Evolutionary conservation across 2,797 vertebrate genomes (phyloP), one percentile per base, ranked within the genome.

Genomic region (Sparus aurata): DNA sequence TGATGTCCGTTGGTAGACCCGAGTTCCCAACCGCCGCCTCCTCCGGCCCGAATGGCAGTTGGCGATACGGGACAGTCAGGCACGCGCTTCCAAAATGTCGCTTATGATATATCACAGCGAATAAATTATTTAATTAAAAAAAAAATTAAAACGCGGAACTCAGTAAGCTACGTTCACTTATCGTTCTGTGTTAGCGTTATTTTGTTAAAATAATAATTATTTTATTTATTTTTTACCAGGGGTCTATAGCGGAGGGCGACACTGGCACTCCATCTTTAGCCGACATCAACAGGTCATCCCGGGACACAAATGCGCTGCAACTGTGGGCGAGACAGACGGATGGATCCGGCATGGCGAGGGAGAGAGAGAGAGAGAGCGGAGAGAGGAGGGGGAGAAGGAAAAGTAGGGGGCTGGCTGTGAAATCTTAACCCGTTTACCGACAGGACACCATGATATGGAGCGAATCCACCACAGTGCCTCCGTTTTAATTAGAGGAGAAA

Each of bases 201-300:
- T 34, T 25, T 25, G 25, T 25, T 2, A 25, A n/a, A n/a, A n/a
- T 25, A 3, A 2, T 25, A 46, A 4, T 46, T 46, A 5, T 5
- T 46, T 46, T 7, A 43, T 23, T 15, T 58, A 62, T 69, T 20
- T 57, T 49, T 75, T 23, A 27, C 55, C 41, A 54, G 3, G 67
- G 67, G 62, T 46, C 64, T 78, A 81, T 5, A 79, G 72, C 77
- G 83, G 86, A 65, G 88, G 90, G 79, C 72, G 79, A 77, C 69
- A 69, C 82, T 60, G 77, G 85, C 83, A 66, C 89, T 91, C 91
- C 92, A 89, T 93, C 91, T 91, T 88, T 89, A 82, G 82, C 92
- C 91, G 92, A 94, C 94, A 95, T 95, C 95, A 95, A 96, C 95
- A 96, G 95, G 95, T 96, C 95, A 96, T 94, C 91, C 93, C 92